A percentile compares a stretch with the other conserved stretches of the same genome.
Conservation (phyloP, 1,140 invertebrate species). For the Antheraea mylitta region DNA sequence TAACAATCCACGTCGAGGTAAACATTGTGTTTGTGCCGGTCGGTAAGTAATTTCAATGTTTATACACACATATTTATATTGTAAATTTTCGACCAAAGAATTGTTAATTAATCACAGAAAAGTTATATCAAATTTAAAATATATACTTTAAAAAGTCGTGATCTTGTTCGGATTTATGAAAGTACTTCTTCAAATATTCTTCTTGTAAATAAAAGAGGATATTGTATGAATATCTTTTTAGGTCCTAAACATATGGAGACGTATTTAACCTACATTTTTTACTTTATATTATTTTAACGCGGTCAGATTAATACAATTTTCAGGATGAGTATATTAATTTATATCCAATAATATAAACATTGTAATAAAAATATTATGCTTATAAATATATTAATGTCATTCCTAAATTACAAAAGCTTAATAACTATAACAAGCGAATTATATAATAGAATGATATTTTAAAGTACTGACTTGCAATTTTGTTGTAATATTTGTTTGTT, state of each 20-base stretch:
- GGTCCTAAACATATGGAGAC: background rate
- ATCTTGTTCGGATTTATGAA: background rate
- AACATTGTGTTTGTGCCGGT: conserved; percentile 40
- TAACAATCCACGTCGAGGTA: conserved; percentile 43
- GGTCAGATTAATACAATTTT: too few relatives aligned
- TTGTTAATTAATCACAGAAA: background rate
- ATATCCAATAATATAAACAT: too few relatives aligned
- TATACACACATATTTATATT: conserved; percentile 4
- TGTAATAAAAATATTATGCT: too few relatives aligned
- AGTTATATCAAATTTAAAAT: background rate
- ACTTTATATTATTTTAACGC: too few relatives aligned
- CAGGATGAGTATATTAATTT: too few relatives aligned
- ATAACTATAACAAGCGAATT: too few relatives aligned
- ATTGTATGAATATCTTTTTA: background rate
- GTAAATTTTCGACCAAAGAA: background rate
- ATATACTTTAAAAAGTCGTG: background rate
- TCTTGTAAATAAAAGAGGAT: background rate
- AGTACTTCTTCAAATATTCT: background rate
- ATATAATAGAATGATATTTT: too few relatives aligned
- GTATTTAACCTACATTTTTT: background rate
- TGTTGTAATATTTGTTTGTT: too few relatives aligned
- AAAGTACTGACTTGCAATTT: too few relatives aligned
- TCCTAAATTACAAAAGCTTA: too few relatives aligned
- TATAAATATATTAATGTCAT: too few relatives aligned
- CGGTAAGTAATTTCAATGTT: conserved; percentile 1